Evolutionary conservation across 2,797 vertebrate genomes (phyloP), one percentile per base, ranked within the genome.

Genomic region (Anguilla marmorata): DNA sequence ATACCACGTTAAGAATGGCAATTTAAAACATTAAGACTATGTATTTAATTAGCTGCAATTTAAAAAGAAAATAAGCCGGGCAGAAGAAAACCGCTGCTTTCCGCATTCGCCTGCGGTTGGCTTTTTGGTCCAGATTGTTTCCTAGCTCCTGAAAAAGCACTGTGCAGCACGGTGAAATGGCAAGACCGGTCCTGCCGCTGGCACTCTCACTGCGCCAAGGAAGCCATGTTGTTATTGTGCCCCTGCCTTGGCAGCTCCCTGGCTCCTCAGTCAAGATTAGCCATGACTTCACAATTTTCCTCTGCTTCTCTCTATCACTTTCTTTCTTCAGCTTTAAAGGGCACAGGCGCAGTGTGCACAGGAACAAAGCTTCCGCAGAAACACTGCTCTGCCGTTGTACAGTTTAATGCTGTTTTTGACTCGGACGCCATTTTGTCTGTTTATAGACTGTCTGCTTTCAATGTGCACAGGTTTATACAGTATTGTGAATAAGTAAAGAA

Each of bases 191-290:
- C 72, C 86, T 88, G 85, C 69, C 85, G 85, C 85, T 87, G 87
- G 56, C 89, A 89, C 80, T 69, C 66, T 89, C 89, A 87, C 84
- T n/a, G 85, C 90, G 76, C 82, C 50, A 86, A 69, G 90, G 87
- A 86, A 90, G 90, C 91, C 92, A 92, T 91, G 85, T 89, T 91
- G 88, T 89, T 85, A 87, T 88, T 89, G 86, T 89, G 88, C 84
- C 87, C 82, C 84, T 86, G 90, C 83, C 87, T 91, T 91, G 89
- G 87, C 91, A 76, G 80, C 85, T 74, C 60, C 52, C 60, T 48
- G 88, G 82, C 76, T 87, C 79, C 88, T 88, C 72, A 60, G 54
- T 69, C 66, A 80, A 87, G 87, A 87, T 84, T 86, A 89, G 84
- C 33, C 37, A 24, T 85, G 52, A 87, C 84, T 87, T 88, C 87